A percentile compares a stretch with the other conserved stretches of the same genome.
Conservation (phyloP, 1,140 invertebrate genomes). For the Olivierus martensii region DNA sequence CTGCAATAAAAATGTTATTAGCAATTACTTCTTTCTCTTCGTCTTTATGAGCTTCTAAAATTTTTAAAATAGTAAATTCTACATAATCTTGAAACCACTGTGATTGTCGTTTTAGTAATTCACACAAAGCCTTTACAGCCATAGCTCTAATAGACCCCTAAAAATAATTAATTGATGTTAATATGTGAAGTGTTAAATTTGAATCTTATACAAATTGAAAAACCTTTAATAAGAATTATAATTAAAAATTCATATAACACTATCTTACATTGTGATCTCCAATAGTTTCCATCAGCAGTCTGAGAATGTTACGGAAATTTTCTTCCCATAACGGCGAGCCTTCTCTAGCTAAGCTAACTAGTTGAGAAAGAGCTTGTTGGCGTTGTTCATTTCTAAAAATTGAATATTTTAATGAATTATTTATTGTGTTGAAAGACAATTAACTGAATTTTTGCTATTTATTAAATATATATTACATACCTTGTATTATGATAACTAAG, state of each 20-base stretch:
- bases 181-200: too few relatives aligned
- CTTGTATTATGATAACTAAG: too few relatives aligned
- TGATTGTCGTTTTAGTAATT: constrained; percentile 62
- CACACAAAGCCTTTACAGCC: constrained; percentile 58
- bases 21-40: constrained; percentile 51
- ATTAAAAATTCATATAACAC: too few relatives aligned
- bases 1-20: too few relatives aligned
- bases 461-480: too few relatives aligned
- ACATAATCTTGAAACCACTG: constrained; percentile 67
- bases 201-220: too few relatives aligned
- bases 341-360: constrained; percentile 33
- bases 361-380: constrained; percentile 30
- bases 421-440: too few relatives aligned
- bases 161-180: too few relatives aligned
- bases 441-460: too few relatives aligned
- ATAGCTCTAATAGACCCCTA: constrained; percentile 40
- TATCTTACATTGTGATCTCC: too few relatives aligned
- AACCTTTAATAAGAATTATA: too few relatives aligned
- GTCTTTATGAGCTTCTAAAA: constrained; percentile 70
- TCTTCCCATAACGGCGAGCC: constrained; percentile 35
- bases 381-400: constrained; percentile 21
- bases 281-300: background rate
- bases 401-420: too few relatives aligned
- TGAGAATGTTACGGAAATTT: constrained; percentile 28
- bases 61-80: constrained; percentile 72